Conservation (phyloP, 2,888 invertebrate species). For the Pteria penguin region DNA sequence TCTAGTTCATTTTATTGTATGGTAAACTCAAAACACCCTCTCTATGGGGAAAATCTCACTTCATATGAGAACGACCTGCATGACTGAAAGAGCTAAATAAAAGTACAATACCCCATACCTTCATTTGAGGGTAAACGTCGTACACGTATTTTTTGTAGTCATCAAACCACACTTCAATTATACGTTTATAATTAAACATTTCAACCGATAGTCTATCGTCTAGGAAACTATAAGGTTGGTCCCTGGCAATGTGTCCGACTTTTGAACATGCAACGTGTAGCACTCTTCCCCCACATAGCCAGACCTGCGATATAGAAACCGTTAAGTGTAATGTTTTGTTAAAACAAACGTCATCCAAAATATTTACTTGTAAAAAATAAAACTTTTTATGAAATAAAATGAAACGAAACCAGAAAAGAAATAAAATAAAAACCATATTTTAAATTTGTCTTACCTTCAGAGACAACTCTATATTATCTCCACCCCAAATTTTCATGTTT, state of each 20-base stretch:
- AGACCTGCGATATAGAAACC: conserved; percentile 52
- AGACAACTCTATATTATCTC: conserved; percentile 74
- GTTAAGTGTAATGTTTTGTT: too few relatives aligned
- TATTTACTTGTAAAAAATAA: too few relatives aligned
- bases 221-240: conserved; percentile 72
- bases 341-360: too few relatives aligned
- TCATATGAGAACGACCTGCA: too few relatives aligned
- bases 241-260: conserved; percentile 73
- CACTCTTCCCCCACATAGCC: conserved; percentile 74
- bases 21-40: too few relatives aligned
- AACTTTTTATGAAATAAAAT: too few relatives aligned
- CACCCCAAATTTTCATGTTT: conserved; percentile 73
- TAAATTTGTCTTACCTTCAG: conserved; percentile 63
- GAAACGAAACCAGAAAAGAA: too few relatives aligned
- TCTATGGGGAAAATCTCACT: too few relatives aligned
- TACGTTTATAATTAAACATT: conserved; percentile 70
- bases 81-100: too few relatives aligned
- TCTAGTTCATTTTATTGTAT: too few relatives aligned
- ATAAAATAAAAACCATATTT: too few relatives aligned
- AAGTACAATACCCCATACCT: conserved; percentile 37
- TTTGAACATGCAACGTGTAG: conserved; percentile 73
- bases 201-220: conserved; percentile 62
- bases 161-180: conserved; percentile 71
- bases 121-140: conserved; percentile 52
- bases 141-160: conserved; percentile 62